Percentiles rank a stretch among this genome's conserved stretches.
phyloP scores from a whole-genome alignment of 2,797 vertebrate genomes.

The Anisognathus igniventris region DNA sequence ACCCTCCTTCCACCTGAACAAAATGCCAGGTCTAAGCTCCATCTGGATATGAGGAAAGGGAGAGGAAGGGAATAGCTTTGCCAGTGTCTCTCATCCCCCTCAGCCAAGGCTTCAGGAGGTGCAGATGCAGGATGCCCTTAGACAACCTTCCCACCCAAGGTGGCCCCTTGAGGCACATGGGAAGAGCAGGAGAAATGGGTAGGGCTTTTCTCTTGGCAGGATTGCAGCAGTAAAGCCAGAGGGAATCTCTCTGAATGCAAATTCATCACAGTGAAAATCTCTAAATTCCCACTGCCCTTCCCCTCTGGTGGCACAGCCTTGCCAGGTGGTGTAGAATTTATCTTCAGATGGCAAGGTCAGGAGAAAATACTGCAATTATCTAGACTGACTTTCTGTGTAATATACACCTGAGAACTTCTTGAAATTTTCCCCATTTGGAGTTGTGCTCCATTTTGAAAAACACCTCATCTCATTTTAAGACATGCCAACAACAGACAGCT shows the following conservation, averaged over 20 bases:
- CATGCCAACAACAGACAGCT: background rate
- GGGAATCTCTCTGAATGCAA: background rate
- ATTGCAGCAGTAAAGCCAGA: background rate
- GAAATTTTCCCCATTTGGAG: background rate
- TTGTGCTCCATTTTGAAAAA: background rate
- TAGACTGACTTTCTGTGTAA: background rate
- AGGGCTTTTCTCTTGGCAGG: background rate
- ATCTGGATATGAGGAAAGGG: background rate
- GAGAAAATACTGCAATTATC: background rate
- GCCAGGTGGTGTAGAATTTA: rapidly evolving
- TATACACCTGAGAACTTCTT: background rate
- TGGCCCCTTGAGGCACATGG: background rate
- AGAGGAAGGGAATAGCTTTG: background rate
- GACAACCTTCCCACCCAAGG: background rate
- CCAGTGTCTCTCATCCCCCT: background rate
- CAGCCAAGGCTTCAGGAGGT: background rate
- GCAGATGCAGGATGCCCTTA: background rate
- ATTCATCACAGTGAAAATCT: background rate
- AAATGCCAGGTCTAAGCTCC: background rate
- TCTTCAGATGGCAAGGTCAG: background rate
- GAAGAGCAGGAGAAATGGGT: background rate
- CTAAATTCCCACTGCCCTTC: background rate
- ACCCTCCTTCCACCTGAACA: background rate
- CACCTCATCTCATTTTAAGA: background rate
- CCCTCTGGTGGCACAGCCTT: background rate